Base-by-base conservation (phyloP, 2,113 vertebrate species). In the Ciconia maguari region DNA sequence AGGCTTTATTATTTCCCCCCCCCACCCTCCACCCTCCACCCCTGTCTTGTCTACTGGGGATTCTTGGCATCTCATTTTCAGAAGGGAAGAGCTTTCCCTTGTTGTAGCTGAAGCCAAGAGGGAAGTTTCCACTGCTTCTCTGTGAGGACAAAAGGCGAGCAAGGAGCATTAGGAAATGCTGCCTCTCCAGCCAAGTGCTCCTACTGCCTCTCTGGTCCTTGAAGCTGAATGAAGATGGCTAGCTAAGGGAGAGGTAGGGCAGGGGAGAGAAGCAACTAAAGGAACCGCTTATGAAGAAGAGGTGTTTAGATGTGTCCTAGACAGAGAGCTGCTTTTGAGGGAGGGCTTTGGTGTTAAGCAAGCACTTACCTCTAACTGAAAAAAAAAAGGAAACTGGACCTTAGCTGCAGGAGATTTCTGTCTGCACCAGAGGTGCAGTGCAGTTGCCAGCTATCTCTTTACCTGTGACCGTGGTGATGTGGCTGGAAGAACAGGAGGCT, bases 381-480 rank as follows among this genome's bases (percentile, higher is more conserved):
- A 64, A 61, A 61, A 51, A 41, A 57, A 44, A 48, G 6, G 24
- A 64, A 74, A 75, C 44, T 30, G 41, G 38, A 75, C 44, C 38
- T 79, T 60, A 65, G 17, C 68, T 90, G 72, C 66, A 61, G 55
- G 48, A 79, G 38, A 72, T 52, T 78, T 38, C 64, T 89, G 48
- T 34, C 64, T 82, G 36, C 30, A 61, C 71, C 51, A 87, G 74
- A 83, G 44, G n/a, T 54, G 46, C 32, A 72, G 61, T 27, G 30
- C n/a, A 29, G 61, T 57, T 72, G 44, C 57, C 74, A 70, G n/a
- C 22, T 71, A 29, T 10, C 29, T 80, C 89, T 97, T 97, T 99
- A 99, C 98, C 99, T 99, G 98, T 71, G 98, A 97, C 95, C 97
- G 98, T 90, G 98, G 98, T 75, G 99, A 98, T n/a, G 98, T 98